Conservation (phyloP, 1,140 invertebrate genomes). For the Pantala flavescens region DNA sequence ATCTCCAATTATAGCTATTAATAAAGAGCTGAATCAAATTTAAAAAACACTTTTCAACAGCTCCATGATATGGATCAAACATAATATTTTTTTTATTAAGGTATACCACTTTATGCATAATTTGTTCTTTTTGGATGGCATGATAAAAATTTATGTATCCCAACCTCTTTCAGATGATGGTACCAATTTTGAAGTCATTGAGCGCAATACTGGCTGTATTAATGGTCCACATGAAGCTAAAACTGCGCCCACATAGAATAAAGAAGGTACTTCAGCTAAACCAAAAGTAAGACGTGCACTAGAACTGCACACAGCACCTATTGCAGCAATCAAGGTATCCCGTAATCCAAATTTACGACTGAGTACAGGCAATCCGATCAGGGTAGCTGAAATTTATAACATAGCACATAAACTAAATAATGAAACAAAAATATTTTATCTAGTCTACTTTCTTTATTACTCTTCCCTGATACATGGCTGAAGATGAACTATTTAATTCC, state of each 20-base stretch:
- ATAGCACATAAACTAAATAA: background rate
- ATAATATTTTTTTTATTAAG: too few species aligned
- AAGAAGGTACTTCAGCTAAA: conserved; percentile 36
- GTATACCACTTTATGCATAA: too few species aligned
- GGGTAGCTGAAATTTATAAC: conserved; percentile 36
- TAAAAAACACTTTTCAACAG: too few species aligned
- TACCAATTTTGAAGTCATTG: conserved; percentile 62
- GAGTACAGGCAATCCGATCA: conserved; percentile 56
- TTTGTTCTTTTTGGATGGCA: too few species aligned
- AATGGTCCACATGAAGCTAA: conserved; percentile 54
- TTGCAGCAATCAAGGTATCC: conserved; percentile 58
- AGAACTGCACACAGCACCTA: conserved; percentile 56
- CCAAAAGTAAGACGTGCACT: conserved; percentile 53
- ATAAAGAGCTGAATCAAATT: too few species aligned
- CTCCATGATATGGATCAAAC: too few species aligned
- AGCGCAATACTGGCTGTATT: conserved; percentile 59
- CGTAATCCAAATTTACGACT: conserved; percentile 49
- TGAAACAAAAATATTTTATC: background rate
- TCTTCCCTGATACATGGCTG: background rate
- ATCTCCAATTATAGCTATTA: too few species aligned
- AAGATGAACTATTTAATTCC: too few species aligned
- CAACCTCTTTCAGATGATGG: conserved; percentile 53
- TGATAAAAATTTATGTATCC: background rate
- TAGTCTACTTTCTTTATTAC: background rate
- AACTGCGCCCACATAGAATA: conserved; percentile 53